Evolutionary conservation across 2,797 vertebrate species (phyloP).

Genomic region (Euphonia xanthogaster): DNA sequence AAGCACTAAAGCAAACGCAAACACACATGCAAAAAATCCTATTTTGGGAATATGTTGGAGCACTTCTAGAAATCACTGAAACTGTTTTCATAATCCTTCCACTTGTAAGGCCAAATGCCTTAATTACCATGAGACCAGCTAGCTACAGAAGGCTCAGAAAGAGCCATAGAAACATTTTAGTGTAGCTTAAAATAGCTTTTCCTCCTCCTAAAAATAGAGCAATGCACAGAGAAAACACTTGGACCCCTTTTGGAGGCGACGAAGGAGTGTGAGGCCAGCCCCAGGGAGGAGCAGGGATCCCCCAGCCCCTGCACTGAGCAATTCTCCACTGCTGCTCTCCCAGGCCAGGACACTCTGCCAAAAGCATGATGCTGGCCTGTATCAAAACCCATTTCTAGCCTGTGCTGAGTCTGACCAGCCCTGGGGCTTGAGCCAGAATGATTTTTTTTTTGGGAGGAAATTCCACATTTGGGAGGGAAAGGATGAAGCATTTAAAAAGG

Average conservation of each 20-base stretch:
- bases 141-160: constrained; percentile 24
- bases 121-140: constrained; percentile 59
- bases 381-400: constrained; percentile 24
- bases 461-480: constrained; percentile 66
- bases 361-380: constrained; percentile 10
- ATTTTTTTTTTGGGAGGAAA: constrained; percentile 31
- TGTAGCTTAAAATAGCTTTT: constrained; percentile 48
- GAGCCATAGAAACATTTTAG: constrained; percentile 23
- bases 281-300: background rate
- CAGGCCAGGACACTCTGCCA: background rate
- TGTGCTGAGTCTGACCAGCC: constrained; percentile 11
- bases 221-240: constrained; percentile 16
- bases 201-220: constrained; percentile 56
- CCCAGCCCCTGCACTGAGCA: background rate
- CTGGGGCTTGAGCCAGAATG: constrained; percentile 12
- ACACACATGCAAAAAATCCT: background rate
- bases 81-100: constrained; percentile 55
- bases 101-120: constrained; percentile 61
- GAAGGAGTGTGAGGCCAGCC: background rate
- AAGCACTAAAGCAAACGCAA: background rate
- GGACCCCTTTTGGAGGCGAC: fast-evolving
- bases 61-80: constrained; percentile 6
- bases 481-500: constrained; percentile 54
- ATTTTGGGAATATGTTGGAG: constrained; percentile 42
- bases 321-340: background rate